Evolutionary conservation across 2,888 invertebrate genomes (phyloP).

Genomic region (Nomada hirtipes): DNA sequence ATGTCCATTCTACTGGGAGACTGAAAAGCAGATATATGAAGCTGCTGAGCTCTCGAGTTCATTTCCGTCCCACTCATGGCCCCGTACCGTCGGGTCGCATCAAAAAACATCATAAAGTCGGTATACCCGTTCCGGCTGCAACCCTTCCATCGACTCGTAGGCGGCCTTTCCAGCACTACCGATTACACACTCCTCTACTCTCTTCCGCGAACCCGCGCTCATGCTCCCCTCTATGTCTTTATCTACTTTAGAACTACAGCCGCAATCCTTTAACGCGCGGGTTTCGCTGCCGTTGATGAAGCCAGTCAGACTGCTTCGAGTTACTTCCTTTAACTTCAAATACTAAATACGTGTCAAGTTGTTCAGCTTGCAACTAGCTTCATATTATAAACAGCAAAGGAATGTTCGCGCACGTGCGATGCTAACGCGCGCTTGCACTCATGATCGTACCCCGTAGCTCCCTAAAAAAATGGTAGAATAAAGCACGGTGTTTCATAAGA

Average conservation of each 20-base stretch:
- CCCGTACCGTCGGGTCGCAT: conserved; percentile 67
- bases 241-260: conserved; percentile 8
- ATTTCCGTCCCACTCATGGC: conserved; percentile 75
- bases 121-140: conserved; percentile 49
- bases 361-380: too few species aligned
- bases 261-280: conserved; percentile 18
- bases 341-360: neutral
- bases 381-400: too few species aligned
- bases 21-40: conserved; percentile 75
- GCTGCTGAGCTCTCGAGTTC: conserved; percentile 75
- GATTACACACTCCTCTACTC: neutral
- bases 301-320: neutral
- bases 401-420: too few species aligned
- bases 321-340: neutral
- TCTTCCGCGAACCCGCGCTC: neutral
- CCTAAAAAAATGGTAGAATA: too few species aligned
- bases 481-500: too few species aligned
- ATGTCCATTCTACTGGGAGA: conserved; percentile 74
- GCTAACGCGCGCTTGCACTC: too few species aligned
- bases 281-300: conserved; percentile 6
- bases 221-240: conserved; percentile 16
- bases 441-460: too few species aligned
- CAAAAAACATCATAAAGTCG: conserved; percentile 78
- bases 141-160: conserved; percentile 30
- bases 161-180: conserved; percentile 48